Conservation (phyloP, 2,797 vertebrate species). For the Petrocephalus schoutedeni region DNA sequence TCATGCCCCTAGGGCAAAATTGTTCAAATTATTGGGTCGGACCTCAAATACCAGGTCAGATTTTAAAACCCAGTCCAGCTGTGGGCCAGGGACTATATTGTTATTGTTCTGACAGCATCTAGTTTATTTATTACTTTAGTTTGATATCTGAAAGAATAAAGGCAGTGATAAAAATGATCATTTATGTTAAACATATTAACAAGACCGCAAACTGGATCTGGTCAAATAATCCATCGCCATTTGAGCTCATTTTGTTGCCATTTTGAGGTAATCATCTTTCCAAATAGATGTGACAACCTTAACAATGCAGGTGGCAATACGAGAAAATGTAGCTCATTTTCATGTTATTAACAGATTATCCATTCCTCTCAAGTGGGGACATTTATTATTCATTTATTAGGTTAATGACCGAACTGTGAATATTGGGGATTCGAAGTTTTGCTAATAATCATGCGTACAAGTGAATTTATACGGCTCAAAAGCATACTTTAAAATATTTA, state of each 20-base stretch:
- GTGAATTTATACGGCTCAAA: background rate
- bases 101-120: background rate
- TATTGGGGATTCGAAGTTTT: background rate
- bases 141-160: background rate
- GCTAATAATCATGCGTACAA: background rate
- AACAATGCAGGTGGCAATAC: background rate
- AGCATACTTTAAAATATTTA: background rate
- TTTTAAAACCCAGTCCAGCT: background rate
- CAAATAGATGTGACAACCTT: background rate
- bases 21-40: background rate
- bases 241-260: background rate
- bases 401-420: background rate
- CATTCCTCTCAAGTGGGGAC: background rate
- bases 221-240: background rate
- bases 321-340: background rate
- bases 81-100: background rate
- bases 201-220: constrained; percentile 6
- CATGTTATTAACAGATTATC: background rate
- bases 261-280: background rate
- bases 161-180: background rate
- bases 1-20: background rate
- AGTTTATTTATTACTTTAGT: background rate
- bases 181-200: background rate
- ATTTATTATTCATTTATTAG: constrained; percentile 3
- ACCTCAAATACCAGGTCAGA: background rate